Evolutionary conservation across 2,888 invertebrate genomes (phyloP).

Genomic region (Agrilus mali): DNA sequence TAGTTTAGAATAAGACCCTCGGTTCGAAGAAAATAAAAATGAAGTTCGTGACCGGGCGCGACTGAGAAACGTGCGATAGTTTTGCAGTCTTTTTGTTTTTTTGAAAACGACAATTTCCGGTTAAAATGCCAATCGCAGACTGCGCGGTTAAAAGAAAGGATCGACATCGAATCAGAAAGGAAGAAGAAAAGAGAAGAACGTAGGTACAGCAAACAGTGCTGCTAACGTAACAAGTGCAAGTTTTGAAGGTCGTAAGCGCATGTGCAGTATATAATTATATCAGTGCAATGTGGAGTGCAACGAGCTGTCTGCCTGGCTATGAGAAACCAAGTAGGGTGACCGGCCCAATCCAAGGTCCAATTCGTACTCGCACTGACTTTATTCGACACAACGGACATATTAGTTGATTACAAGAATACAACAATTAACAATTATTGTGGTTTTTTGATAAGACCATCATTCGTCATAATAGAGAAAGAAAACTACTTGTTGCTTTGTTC

Average conservation of each 20-base stretch:
- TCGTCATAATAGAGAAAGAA: too few species aligned
- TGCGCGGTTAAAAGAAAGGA: too few species aligned
- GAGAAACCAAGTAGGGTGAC: slow-evolving; percentile 19
- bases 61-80: too few species aligned
- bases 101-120: too few species aligned
- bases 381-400: slow-evolving; percentile 4
- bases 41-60: too few species aligned
- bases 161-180: too few species aligned
- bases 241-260: slow-evolving; percentile 19
- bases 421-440: not conserved
- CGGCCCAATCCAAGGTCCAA: slow-evolving; percentile 24
- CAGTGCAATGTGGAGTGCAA: slow-evolving; percentile 20
- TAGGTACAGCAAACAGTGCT: slow-evolving; percentile 2
- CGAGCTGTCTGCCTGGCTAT: slow-evolving; percentile 11
- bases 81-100: too few species aligned
- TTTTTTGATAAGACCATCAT: too few species aligned
- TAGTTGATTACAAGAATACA: slow-evolving; percentile 4
- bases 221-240: slow-evolving; percentile 21
- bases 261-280: slow-evolving; percentile 28
- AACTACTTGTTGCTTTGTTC: too few species aligned
- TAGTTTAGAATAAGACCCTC: too few species aligned
- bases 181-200: slow-evolving; percentile 2
- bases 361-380: slow-evolving; percentile 7
- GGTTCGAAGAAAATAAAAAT: too few species aligned
- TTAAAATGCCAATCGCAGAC: too few species aligned